Evolutionary conservation across 2,797 vertebrate species (phyloP).

Genomic region (Ibycter americanus): DNA sequence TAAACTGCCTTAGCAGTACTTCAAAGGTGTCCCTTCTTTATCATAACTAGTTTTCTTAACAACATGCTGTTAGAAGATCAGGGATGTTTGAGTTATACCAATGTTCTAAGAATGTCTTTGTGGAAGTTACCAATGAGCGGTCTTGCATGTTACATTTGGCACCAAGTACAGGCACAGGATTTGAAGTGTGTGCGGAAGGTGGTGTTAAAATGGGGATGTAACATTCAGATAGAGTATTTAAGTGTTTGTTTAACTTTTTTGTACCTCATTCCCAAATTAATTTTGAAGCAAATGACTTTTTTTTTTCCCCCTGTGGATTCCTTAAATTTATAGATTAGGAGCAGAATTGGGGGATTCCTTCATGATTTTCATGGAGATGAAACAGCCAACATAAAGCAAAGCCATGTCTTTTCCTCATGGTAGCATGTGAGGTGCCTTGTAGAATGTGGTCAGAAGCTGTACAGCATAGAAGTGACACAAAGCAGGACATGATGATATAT

Average conservation of each 20-base stretch:
- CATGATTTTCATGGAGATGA: not conserved
- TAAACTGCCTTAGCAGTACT: not conserved
- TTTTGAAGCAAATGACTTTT: not conserved
- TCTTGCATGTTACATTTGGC: not conserved
- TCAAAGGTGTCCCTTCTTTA: not conserved
- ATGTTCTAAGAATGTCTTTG: not conserved
- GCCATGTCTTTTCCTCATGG: not conserved
- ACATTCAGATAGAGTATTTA: not conserved
- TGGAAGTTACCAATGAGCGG: too few relatives aligned
- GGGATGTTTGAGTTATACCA: rapidly evolving
- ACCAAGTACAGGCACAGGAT: not conserved
- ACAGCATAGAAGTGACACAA: not conserved
- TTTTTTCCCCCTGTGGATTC: not conserved
- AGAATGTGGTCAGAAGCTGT: not conserved
- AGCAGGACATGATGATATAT: not conserved
- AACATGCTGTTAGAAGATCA: not conserved
- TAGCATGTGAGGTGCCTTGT: not conserved
- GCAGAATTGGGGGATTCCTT: not conserved
- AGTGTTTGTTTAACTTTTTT: not conserved
- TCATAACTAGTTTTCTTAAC: not conserved
- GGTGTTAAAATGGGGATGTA: not conserved
- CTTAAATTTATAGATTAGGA: not conserved
- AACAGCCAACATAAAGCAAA: not conserved
- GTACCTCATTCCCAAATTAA: rapidly evolving
- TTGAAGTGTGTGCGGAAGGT: not conserved